Base-by-base conservation (phyloP, 2,113 vertebrate species). In the Cephalopholis sonnerati region DNA sequence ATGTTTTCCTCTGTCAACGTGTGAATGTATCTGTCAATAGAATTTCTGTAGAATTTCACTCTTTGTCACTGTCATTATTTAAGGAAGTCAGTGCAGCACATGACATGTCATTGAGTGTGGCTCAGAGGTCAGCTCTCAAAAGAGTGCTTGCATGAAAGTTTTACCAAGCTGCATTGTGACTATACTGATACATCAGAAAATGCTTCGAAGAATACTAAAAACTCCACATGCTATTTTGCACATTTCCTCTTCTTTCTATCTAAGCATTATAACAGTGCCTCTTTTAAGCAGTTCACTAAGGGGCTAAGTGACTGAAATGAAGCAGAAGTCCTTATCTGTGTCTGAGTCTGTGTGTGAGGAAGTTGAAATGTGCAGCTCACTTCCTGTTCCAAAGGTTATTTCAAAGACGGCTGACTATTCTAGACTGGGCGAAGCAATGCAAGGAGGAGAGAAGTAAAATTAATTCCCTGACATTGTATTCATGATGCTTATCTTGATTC, bases 361-460 rank as follows among this genome's bases (percentile, higher is more conserved):
- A 84, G 69, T 41, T 69, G 24, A 84, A 77, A 77, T 81, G 15
- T 16, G 2, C 53, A 9, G n/a, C 27, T 2, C 36, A 59, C 70
- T 78, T 88, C 64, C 79, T 83, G 65, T 77, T 65, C 41, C 65
- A 58, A 75, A 79, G 39, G 13, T 63, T 12, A 7, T 48, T 48
- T 46, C 17, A 55, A 10, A 70, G 58, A 55, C 0, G 7, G 18
- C 53, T 46, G 46, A 55, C 46, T 22, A 44, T 39, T 17, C 13
- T 6, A 55, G 29, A 76, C 20, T n/a, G 58, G 32, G 32, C 7
- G n/a, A 71, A 71, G 10, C 44, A 48, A 65, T 39, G 27, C 18
- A 15, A 53, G 15, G 5, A 57, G 8, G 29, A 66, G 8, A 36
- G 5, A 24, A 11, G 51, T 46, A 6, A 3, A 5, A 15, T n/a